These are phyloP conservation scores for Platygyra sinensis DNA, from an alignment of 64 coral and sea anemone genomes.

Conservation along the genomic window DNA sequence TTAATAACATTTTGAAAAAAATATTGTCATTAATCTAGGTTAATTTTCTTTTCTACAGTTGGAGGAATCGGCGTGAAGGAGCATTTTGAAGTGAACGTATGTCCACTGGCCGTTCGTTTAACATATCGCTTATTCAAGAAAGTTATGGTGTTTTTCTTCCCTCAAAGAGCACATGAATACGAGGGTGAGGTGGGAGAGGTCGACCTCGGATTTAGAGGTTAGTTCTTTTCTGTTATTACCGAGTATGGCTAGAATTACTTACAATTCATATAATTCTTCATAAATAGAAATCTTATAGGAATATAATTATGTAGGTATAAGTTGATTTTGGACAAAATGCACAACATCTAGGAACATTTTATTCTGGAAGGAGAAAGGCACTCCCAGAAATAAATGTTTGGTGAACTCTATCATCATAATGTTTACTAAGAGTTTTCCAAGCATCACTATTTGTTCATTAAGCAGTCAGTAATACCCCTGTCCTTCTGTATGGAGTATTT, in stretches of 20 bases:
- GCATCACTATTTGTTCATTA: too few species aligned
- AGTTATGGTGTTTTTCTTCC: constrained; percentile 97
- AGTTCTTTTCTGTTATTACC: neutral
- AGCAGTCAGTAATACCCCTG: too few species aligned
- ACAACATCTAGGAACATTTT: neutral
- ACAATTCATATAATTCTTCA: neutral
- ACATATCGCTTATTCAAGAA: constrained; percentile 82
- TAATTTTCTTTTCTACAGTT: constrained; percentile 52
- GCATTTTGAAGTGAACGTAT: constrained; percentile 96
- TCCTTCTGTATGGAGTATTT: too few species aligned
- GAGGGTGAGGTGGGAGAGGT: constrained; percentile 66
- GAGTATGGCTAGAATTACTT: neutral
- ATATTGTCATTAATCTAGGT: too few species aligned
- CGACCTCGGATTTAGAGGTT: constrained; percentile 81
- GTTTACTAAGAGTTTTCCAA: too few species aligned
- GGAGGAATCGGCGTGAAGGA: constrained; percentile 98
- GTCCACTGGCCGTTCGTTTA: constrained; percentile 87
- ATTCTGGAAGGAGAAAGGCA: neutral
- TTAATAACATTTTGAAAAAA: too few species aligned
- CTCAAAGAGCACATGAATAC: constrained; percentile 88
- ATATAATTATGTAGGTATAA: too few species aligned
- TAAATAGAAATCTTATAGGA: neutral
- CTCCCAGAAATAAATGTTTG: neutral
- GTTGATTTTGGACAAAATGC: neutral
- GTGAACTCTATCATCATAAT: too few species aligned